Conservation (phyloP, 1,140 invertebrate species). For the Hycleus phaleratus region DNA sequence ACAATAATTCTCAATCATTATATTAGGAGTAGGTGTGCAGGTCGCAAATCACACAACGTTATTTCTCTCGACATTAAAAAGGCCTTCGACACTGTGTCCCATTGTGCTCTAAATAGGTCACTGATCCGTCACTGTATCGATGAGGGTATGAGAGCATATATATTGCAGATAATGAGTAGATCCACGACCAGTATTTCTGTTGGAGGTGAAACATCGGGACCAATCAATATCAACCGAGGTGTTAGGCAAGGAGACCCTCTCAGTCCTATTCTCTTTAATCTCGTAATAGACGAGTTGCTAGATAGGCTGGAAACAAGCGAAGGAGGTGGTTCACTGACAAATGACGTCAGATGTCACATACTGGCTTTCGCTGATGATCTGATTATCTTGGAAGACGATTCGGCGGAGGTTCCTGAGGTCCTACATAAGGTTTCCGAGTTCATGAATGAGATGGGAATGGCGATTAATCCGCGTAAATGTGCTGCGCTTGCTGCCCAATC, state of each 20-base stretch:
- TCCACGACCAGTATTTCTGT: constrained; percentile 21
- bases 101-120: constrained; percentile 23
- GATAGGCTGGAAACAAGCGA: not conserved
- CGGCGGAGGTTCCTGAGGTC: constrained; percentile 12
- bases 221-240: constrained; percentile 31
- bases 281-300: constrained; percentile 39
- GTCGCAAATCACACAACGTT: constrained; percentile 29
- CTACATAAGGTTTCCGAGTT: constrained; percentile 1
- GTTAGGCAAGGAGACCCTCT: constrained; percentile 46
- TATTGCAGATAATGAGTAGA: constrained; percentile 20
- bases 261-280: constrained; percentile 43
- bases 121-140: constrained; percentile 24
- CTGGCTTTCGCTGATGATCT: constrained; percentile 41
- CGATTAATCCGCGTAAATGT: constrained; percentile 34
- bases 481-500: constrained; percentile 31
- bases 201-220: constrained; percentile 7
- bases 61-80: constrained; percentile 33
- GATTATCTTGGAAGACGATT: constrained; percentile 29
- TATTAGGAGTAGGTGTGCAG: constrained; percentile 27
- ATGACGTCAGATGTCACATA: constrained; percentile 14
- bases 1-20: constrained; percentile 31
- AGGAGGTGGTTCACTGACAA: constrained; percentile 2
- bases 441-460: constrained; percentile 1
- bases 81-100: constrained; percentile 37
- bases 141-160: constrained; percentile 25